Conservation (phyloP, 1,140 invertebrate species). For the Coptotermes formosanus region DNA sequence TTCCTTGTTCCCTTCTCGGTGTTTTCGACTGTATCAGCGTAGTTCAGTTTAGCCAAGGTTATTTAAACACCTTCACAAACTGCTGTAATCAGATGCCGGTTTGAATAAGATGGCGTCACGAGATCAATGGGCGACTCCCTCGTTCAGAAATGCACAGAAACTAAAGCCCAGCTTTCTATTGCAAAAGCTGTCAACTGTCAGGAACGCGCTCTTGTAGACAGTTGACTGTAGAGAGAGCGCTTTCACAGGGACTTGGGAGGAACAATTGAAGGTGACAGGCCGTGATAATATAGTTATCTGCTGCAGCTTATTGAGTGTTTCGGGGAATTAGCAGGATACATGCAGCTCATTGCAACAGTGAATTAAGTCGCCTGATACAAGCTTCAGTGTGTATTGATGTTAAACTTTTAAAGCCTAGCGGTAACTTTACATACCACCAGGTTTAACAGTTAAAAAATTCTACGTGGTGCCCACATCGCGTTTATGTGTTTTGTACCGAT, state of each 20-base stretch:
- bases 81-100: neutral
- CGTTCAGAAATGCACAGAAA: constrained; percentile 7
- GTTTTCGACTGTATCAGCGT: neutral
- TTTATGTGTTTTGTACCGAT: too few relatives aligned
- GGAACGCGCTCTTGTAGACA: constrained; percentile 4
- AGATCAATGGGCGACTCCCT: constrained; percentile 8
- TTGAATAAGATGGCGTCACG: neutral
- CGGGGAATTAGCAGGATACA: constrained; percentile 17
- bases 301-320: constrained; percentile 13
- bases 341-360: neutral
- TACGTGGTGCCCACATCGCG: too few relatives aligned
- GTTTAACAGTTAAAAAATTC: too few relatives aligned
- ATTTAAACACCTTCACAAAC: constrained; percentile 16
- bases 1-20: neutral
- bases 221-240: constrained; percentile 4
- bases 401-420: too few relatives aligned
- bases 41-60: constrained; percentile 1
- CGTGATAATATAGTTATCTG: constrained; percentile 19
- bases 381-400: too few relatives aligned
- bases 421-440: too few relatives aligned
- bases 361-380: neutral
- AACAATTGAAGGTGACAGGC: constrained; percentile 7
- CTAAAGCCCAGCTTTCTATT: constrained; percentile 2
- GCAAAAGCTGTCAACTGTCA: constrained; percentile 10
- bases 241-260: constrained; percentile 13